Base-by-base conservation (phyloP, 2,797 vertebrate genomes). In the Chloroceryle amazona region DNA sequence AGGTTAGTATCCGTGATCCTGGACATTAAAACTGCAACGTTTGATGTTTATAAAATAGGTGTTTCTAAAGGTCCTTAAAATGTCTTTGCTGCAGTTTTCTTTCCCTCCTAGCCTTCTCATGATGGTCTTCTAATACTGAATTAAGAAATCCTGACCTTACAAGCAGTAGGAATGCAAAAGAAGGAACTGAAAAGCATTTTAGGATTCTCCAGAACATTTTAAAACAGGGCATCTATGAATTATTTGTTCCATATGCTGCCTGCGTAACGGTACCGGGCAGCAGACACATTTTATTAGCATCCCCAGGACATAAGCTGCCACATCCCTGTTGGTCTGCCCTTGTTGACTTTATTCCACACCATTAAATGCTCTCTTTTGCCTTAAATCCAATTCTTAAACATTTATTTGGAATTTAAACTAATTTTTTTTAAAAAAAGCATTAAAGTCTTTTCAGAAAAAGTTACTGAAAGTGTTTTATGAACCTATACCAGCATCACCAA, bases 11-110 rank as follows among this genome's bases (percentile, higher is more conserved):
- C 72, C 29, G 6, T 51, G 49, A 62, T 89, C 25, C 49, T 17
- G 33, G 39, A 49, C 70, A 62, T 81, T 90, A 68, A 94, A 94
- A 73, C 31, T 33, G 85, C 86, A 95, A 57, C 22, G 90, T 76
- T 73, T 91, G 28, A 55, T 88, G 61, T 86, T 91, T 81, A 47
- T 67, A 81, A 88, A 93, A 95, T 28, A 79, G 65, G 23, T 85
- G 28, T 25, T 74, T 83, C 58, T 72, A 62, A 79, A 70, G 17
- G 42, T 81, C 57, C 94, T 81, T 62, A 70, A 81, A 75, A 51
- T 47, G 13, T 58, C 44, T 91, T 58, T 47, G 20, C 21, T 78
- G 54, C 35, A 75, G 15, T 44, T 93, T 71, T 91, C 22, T 60
- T 62, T 81, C 46, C 23, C 13, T 92, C 39, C 12, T 62, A 90